Evolutionary conservation across 2,113 vertebrate genomes (phyloP).

Genomic region (Nibea albiflora): DNA sequence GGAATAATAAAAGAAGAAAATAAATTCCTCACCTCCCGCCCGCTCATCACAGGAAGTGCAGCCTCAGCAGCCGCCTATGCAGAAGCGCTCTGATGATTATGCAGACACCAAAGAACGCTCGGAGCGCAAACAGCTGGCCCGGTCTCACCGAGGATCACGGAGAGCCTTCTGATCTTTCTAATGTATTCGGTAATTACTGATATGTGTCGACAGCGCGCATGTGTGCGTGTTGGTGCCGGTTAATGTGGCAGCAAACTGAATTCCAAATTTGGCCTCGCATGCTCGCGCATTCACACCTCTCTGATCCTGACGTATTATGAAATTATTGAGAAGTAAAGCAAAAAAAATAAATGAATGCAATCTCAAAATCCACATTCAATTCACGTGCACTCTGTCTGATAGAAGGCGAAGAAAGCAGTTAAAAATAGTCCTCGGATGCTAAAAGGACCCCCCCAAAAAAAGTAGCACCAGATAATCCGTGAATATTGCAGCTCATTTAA

Average conservation of each 20-base stretch:
- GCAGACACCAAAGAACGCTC: slow-evolving; percentile 68
- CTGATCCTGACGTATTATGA: slow-evolving; percentile 4
- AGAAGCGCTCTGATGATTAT: slow-evolving; percentile 64
- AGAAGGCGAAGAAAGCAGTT: too few relatives aligned
- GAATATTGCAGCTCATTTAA: not conserved
- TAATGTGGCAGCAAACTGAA: slow-evolving; percentile 26
- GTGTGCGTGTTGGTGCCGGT: slow-evolving; percentile 3
- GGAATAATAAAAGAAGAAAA: not conserved
- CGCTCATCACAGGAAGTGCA: slow-evolving; percentile 72
- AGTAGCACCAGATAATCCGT: not conserved
- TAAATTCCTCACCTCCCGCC: slow-evolving; percentile 35
- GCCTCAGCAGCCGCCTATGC: slow-evolving; percentile 71
- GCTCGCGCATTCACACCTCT: not conserved
- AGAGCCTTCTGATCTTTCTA: slow-evolving; percentile 72
- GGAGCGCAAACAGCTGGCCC: slow-evolving; percentile 72
- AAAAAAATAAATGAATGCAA: not conserved
- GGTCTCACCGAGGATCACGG: slow-evolving; percentile 59
- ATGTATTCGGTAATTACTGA: slow-evolving; percentile 74
- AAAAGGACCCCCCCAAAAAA: not conserved
- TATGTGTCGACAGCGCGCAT: slow-evolving; percentile 32
- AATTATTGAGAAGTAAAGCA: not conserved
- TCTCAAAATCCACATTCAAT: not conserved
- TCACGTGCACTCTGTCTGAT: not conserved
- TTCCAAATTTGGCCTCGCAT: not conserved
- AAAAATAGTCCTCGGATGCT: too few relatives aligned